Conservation (phyloP, 1,140 invertebrate genomes). For the Macrobrachium nipponense region DNA sequence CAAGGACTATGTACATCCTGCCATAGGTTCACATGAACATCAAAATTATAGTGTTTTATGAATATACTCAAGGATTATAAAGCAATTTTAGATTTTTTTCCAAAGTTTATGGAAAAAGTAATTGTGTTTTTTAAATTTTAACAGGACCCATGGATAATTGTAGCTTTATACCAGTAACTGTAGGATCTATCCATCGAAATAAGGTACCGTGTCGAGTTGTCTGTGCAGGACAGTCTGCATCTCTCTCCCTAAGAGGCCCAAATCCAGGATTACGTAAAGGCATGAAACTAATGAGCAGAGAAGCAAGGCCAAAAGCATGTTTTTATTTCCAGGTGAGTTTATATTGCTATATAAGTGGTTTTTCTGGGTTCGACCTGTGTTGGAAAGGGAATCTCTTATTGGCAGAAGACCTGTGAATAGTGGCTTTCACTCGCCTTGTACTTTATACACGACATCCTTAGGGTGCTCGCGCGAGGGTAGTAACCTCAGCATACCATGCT, state of each 20-base stretch:
- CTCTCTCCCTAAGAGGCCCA: slow-evolving; percentile 80
- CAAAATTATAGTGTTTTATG: too few relatives aligned
- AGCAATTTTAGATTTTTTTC: too few relatives aligned
- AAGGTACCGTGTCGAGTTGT: slow-evolving; percentile 88
- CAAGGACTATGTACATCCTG: too few relatives aligned
- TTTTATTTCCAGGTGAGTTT: slow-evolving; percentile 80
- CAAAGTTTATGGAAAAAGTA: neutral
- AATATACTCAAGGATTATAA: neutral
- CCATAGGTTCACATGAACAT: too few relatives aligned
- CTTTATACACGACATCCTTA: too few relatives aligned
- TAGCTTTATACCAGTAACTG: slow-evolving; percentile 80
- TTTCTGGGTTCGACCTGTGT: too few relatives aligned
- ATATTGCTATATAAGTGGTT: neutral
- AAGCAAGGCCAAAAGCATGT: slow-evolving; percentile 75
- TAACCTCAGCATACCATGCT: too few relatives aligned
- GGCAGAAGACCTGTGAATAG: too few relatives aligned
- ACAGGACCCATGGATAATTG: slow-evolving; percentile 86
- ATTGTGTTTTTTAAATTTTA: too few relatives aligned
- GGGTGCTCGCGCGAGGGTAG: too few relatives aligned
- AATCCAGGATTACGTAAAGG: slow-evolving; percentile 80
- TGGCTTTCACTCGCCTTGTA: too few relatives aligned
- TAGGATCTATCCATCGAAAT: slow-evolving; percentile 90
- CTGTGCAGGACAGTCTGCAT: slow-evolving; percentile 90
- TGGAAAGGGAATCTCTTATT: too few relatives aligned
- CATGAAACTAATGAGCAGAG: slow-evolving; percentile 78